phyloP scores from a whole-genome alignment of 2,888 invertebrate species.

The Halocaridina rubra region DNA sequence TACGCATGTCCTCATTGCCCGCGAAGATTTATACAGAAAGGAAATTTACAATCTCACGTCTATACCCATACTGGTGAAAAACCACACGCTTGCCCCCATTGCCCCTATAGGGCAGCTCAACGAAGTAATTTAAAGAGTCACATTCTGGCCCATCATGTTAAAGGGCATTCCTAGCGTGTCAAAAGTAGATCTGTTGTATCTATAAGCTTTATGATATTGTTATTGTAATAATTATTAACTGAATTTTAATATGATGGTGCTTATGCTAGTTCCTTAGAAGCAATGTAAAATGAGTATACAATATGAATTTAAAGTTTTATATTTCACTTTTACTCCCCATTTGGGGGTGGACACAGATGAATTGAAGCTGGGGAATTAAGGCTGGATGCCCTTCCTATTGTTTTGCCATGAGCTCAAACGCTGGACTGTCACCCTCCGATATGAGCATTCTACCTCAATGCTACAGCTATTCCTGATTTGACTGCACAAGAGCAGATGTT shows the following conservation, averaged over 20 bases:
- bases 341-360: too few relatives aligned
- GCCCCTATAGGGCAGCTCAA: slow-evolving; percentile 49
- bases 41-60: slow-evolving; percentile 49
- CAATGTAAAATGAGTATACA: too few relatives aligned
- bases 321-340: too few relatives aligned
- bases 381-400: too few relatives aligned
- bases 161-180: not conserved
- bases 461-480: too few relatives aligned
- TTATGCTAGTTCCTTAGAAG: too few relatives aligned
- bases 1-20: slow-evolving; percentile 52
- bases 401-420: too few relatives aligned
- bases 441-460: too few relatives aligned
- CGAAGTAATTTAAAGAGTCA: slow-evolving; percentile 53
- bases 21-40: slow-evolving; percentile 51
- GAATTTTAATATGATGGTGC: too few relatives aligned
- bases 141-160: slow-evolving; percentile 31
- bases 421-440: too few relatives aligned
- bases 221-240: not conserved
- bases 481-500: too few relatives aligned
- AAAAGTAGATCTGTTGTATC: not conserved
- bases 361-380: too few relatives aligned
- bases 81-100: slow-evolving; percentile 39
- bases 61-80: slow-evolving; percentile 53
- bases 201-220: not conserved
- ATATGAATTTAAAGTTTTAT: not conserved